These are phyloP conservation scores for Paracentrotus lividus DNA, from an alignment of 53 echinoderm and acorn worm species.

Conservation along the genomic window DNA sequence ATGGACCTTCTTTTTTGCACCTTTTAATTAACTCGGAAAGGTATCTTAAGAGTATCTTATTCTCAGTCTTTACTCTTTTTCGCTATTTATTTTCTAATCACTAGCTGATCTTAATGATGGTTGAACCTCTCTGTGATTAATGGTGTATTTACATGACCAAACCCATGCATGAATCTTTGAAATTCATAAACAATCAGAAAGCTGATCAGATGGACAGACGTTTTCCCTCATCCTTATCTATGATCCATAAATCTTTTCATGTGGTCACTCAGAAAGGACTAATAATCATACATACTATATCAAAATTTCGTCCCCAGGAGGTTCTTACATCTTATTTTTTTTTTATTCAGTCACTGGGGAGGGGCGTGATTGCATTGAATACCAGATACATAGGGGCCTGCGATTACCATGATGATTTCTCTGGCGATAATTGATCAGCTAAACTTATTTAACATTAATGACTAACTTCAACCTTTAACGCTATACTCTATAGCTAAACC, in stretches of 20 bases:
- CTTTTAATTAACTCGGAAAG: too few relatives aligned
- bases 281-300: background rate
- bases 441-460: too few relatives aligned
- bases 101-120: too few relatives aligned
- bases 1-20: too few relatives aligned
- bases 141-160: constrained; percentile 23
- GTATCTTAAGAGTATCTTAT: too few relatives aligned
- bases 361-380: background rate
- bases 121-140: background rate
- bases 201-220: background rate
- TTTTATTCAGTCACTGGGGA: background rate
- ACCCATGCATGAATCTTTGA: background rate
- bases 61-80: too few relatives aligned
- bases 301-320: background rate
- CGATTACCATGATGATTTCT: too few relatives aligned
- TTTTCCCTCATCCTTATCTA: background rate
- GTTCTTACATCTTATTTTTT: background rate
- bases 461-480: too few relatives aligned
- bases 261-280: background rate
- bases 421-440: too few relatives aligned
- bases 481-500: too few relatives aligned
- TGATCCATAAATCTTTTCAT: background rate
- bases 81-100: too few relatives aligned
- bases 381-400: too few relatives aligned
- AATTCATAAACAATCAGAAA: background rate